A percentile compares a stretch with the other conserved stretches of the same genome.
Conservation (phyloP, 2,888 invertebrate genomes). For the Thecocarcelia acutangulata region DNA sequence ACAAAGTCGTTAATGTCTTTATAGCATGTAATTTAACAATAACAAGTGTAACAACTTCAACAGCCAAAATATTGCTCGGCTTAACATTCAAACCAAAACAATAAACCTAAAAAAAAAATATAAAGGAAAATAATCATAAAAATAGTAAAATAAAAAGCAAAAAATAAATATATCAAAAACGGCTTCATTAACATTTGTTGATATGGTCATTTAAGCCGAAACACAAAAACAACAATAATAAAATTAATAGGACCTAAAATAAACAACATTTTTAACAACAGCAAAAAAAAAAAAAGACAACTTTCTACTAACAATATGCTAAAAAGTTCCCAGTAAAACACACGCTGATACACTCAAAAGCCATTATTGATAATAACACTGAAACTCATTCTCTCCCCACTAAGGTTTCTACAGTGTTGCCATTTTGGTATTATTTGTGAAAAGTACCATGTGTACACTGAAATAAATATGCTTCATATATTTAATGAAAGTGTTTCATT, state of each 20-base stretch:
- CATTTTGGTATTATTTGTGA: too few relatives aligned
- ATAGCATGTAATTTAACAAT: slow-evolving; percentile 54
- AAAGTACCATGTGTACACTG: too few relatives aligned
- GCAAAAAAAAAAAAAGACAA: not conserved
- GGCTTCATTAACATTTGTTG: slow-evolving; percentile 55
- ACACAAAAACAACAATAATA: not conserved
- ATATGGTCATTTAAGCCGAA: slow-evolving; percentile 50
- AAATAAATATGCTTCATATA: too few relatives aligned
- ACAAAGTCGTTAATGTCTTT: slow-evolving; percentile 52
- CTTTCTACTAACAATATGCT: not conserved
- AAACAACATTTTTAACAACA: slow-evolving; percentile 7
- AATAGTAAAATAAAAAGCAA: not conserved
- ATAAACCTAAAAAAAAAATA: not conserved
- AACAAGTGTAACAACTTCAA: slow-evolving; percentile 38
- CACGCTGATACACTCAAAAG: too few relatives aligned
- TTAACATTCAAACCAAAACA: slow-evolving; percentile 5
- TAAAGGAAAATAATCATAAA: not conserved
- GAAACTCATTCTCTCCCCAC: too few relatives aligned
- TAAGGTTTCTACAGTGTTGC: too few relatives aligned
- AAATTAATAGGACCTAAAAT: slow-evolving; percentile 10
- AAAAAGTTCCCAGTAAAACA: not conserved
- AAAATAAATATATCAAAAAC: slow-evolving; percentile 26
- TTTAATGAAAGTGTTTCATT: too few relatives aligned
- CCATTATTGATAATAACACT: too few relatives aligned
- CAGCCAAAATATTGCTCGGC: slow-evolving; percentile 6